Conservation (phyloP, 1,140 invertebrate species). For the Formica selysi region DNA sequence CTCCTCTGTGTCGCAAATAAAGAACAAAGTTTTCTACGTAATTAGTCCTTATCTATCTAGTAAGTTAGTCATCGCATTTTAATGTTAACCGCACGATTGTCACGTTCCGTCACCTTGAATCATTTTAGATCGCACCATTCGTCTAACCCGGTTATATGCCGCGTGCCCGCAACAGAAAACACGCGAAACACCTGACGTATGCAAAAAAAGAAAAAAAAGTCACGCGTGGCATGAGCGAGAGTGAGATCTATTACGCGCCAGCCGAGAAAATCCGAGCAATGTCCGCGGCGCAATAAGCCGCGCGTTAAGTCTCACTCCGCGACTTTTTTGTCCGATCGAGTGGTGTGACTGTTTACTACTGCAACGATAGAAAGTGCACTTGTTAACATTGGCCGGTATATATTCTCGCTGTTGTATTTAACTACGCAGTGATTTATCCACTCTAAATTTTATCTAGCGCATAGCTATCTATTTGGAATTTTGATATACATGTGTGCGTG, state of each 20-base stretch:
- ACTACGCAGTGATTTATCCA: background rate
- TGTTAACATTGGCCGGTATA: constrained; percentile 32
- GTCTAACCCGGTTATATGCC: constrained; percentile 49
- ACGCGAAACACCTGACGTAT: constrained; percentile 57
- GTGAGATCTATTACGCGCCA: constrained; percentile 4
- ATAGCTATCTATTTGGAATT: background rate
- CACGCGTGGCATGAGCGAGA: constrained; percentile 35
- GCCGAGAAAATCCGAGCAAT: constrained; percentile 51
- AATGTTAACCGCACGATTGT: constrained; percentile 55
- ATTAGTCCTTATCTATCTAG: constrained; percentile 52
- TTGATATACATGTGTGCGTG: background rate
- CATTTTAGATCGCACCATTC: constrained; percentile 40
- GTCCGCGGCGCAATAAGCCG: constrained; percentile 65
- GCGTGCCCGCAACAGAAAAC: constrained; percentile 26
- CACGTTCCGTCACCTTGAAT: constrained; percentile 65
- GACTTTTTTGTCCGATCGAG: constrained; percentile 31
- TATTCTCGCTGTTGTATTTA: constrained; percentile 13
- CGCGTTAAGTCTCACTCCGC: constrained; percentile 24
- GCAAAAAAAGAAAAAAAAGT: constrained; percentile 54
- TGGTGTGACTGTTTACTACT: constrained; percentile 32
- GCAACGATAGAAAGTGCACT: constrained; percentile 19
- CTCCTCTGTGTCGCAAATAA: constrained; percentile 4
- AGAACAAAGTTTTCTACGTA: constrained; percentile 32
- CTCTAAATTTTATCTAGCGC: background rate
- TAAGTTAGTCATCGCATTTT: constrained; percentile 66